Evolutionary conservation across 2,888 invertebrate species (phyloP).

Genomic region (Octodonta nipae): DNA sequence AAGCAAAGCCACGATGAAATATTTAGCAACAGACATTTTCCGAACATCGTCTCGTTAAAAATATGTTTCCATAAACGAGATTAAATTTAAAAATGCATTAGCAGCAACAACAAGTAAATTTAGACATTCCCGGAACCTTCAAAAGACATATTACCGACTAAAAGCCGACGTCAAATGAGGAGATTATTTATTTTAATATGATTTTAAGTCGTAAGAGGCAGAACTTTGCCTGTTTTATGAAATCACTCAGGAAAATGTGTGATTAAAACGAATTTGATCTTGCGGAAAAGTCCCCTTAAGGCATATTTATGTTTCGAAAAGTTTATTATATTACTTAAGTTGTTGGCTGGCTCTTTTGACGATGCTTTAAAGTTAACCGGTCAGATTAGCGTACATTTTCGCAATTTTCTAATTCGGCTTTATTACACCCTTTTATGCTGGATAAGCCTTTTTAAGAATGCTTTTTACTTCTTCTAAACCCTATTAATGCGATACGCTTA

Average conservation of each 20-base stretch:
- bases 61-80: conserved; percentile 14
- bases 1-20: not conserved
- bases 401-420: too few species aligned
- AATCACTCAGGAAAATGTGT: conserved; percentile 30
- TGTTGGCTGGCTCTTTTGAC: too few species aligned
- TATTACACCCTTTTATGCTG: too few species aligned
- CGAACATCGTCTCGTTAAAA: conserved; percentile 9
- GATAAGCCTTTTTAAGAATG: too few species aligned
- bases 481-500: too few species aligned
- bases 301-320: conserved; percentile 2
- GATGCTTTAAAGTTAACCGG: too few species aligned
- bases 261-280: conserved; percentile 34
- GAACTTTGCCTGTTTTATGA: conserved; percentile 27
- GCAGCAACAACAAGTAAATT: conserved; percentile 14
- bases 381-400: too few species aligned
- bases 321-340: too few species aligned
- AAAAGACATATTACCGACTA: conserved; percentile 21
- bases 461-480: too few species aligned
- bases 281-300: conserved; percentile 25
- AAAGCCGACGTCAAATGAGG: conserved; percentile 27
- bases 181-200: conserved; percentile 31
- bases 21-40: too few species aligned
- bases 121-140: conserved; percentile 16
- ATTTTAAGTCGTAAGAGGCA: conserved; percentile 27
- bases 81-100: conserved; percentile 15